Evolutionary conservation across 2,797 vertebrate genomes (phyloP).

Genomic region (Alfaro cultratus): DNA sequence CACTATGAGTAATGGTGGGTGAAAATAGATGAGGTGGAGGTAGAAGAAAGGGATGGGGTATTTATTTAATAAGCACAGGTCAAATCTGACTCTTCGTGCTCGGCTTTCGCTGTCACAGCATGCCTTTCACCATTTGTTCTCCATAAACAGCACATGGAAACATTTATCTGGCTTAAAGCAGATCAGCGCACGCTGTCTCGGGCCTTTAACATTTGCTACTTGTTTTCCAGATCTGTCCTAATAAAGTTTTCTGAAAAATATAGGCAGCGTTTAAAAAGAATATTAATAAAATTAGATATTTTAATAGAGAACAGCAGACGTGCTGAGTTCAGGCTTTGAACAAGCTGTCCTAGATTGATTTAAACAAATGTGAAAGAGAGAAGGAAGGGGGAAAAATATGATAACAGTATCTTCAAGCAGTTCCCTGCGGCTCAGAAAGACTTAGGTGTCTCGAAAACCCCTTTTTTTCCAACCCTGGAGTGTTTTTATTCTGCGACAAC

Average conservation of each 20-base stretch:
- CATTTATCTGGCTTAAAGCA: slow-evolving; percentile 85
- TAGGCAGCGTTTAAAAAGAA: slow-evolving; percentile 34
- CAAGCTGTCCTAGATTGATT: slow-evolving; percentile 30
- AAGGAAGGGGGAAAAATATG: slow-evolving; percentile 40
- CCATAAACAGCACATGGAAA: slow-evolving; percentile 93
- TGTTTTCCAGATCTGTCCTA: slow-evolving; percentile 79
- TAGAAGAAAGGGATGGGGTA: slow-evolving; percentile 67
- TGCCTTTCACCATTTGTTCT: slow-evolving; percentile 90
- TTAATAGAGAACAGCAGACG: slow-evolving; percentile 3
- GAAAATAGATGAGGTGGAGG: slow-evolving; percentile 41
- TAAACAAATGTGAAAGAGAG: slow-evolving; percentile 16
- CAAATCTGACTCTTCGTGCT: slow-evolving; percentile 72
- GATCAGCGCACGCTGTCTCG: slow-evolving; percentile 75
- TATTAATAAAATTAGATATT: slow-evolving; percentile 26
- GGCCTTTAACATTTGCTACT: slow-evolving; percentile 86
- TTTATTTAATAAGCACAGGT: slow-evolving; percentile 83
- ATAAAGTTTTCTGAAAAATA: slow-evolving; percentile 66
- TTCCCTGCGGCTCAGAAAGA: slow-evolving; percentile 36
- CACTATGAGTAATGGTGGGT: slow-evolving; percentile 23
- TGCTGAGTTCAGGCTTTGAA: slow-evolving; percentile 19
- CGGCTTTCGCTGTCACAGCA: slow-evolving; percentile 80
- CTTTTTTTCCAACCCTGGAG: not conserved
- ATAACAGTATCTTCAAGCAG: slow-evolving; percentile 44
- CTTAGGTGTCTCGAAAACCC: slow-evolving; percentile 37
- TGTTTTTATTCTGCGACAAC: slow-evolving; percentile 54